Conservation (phyloP, 2,113 vertebrate genomes). For the Phrynosoma blainvillii region DNA sequence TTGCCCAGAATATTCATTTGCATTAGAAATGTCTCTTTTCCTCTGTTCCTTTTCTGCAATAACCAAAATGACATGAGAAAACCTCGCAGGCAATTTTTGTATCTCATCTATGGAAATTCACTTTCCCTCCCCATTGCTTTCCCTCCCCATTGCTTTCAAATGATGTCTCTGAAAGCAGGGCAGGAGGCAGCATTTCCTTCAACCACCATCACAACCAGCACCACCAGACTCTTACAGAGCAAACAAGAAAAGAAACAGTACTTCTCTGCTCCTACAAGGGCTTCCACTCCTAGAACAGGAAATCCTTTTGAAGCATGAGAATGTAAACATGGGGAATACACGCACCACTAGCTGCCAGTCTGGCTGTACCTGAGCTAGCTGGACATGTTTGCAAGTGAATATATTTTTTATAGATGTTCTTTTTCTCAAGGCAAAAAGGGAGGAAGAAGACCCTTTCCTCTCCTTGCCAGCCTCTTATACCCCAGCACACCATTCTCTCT, state of each 20-base stretch:
- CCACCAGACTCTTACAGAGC: fast-evolving
- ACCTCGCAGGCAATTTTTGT: neutral
- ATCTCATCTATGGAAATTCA: neutral
- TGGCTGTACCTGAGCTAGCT: neutral
- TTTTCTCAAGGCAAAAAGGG: neutral
- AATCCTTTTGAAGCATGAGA: constrained; percentile 17
- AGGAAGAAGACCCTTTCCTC: neutral
- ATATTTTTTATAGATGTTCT: neutral
- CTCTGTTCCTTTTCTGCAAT: neutral
- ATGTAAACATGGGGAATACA: neutral
- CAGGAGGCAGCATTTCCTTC: neutral
- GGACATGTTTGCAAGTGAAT: neutral
- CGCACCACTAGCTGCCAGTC: neutral
- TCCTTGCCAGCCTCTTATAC: neutral
- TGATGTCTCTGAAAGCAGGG: too few relatives aligned
- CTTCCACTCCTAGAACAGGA: constrained; percentile 1
- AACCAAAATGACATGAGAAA: neutral
- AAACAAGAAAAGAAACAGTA: neutral
- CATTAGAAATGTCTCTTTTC: neutral
- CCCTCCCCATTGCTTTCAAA: neutral
- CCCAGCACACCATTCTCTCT: too few relatives aligned
- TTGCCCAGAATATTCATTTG: neutral
- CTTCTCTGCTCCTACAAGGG: neutral
- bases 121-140: neutral
- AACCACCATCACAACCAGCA: neutral